Conservation (phyloP, 2,797 vertebrate species). For the Chiroxiphia lanceolata region DNA sequence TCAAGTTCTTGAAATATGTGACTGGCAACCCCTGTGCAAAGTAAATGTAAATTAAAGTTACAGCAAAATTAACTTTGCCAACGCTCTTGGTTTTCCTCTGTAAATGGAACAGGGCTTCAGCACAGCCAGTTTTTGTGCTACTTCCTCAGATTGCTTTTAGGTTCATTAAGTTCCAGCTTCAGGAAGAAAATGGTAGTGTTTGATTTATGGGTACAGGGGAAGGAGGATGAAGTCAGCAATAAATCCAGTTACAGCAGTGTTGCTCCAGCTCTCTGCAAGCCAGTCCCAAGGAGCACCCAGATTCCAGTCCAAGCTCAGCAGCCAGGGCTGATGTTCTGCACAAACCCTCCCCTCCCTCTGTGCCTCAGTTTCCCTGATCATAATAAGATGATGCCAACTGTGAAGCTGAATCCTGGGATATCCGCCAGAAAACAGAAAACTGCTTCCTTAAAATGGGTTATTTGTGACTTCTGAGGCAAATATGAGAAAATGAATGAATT, state of each 20-base stretch:
- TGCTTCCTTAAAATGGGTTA: background rate
- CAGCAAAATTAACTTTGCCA: background rate
- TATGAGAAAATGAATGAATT: background rate
- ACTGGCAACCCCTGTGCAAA: background rate
- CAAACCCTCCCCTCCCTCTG: background rate
- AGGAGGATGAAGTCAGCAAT: background rate
- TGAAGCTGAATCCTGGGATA: background rate
- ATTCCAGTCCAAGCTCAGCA: background rate
- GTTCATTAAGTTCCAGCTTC: conserved; percentile 9
- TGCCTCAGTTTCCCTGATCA: background rate
- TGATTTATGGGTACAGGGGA: background rate
- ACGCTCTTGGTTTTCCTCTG: background rate
- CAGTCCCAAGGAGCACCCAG: background rate
- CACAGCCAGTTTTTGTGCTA: background rate
- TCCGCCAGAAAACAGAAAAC: background rate
- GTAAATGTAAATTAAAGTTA: background rate
- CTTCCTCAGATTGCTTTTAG: conserved; percentile 25
- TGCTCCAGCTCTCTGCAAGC: background rate
- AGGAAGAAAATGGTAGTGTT: conserved; percentile 11
- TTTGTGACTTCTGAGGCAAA: background rate
- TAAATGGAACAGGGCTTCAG: background rate
- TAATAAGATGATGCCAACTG: background rate
- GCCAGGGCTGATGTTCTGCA: background rate
- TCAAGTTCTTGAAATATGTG: background rate
- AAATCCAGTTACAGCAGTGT: background rate